Evolutionary conservation across 1,140 invertebrate species (phyloP).

Genomic region (Halyomorpha halys): DNA sequence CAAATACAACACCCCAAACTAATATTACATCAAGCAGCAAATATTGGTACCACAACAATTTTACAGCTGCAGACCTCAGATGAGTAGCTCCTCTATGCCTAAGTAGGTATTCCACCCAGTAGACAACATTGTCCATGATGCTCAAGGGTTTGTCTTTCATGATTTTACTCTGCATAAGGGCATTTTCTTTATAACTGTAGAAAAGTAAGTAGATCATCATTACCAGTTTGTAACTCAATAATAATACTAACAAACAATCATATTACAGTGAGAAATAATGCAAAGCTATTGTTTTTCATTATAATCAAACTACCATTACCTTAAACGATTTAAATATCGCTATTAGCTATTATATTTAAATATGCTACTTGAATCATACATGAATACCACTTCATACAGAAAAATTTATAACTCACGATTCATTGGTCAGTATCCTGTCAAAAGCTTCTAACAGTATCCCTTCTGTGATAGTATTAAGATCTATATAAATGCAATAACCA

Average conservation of each 20-base stretch:
- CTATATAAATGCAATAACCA: slow-evolving; percentile 30
- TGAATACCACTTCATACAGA: no score
- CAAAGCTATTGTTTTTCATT: no score
- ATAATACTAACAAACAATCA: no score
- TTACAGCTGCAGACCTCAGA: slow-evolving; percentile 35
- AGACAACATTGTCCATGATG: slow-evolving; percentile 44
- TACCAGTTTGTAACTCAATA: no score
- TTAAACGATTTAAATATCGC: no score
- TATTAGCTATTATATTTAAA: no score
- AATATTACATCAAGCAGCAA: slow-evolving; percentile 45
- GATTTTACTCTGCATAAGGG: slow-evolving; percentile 18
- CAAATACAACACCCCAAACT: no score
- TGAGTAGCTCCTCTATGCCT: slow-evolving; percentile 39
- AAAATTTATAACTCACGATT: background rate
- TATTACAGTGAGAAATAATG: no score
- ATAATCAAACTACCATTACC: no score
- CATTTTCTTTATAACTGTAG: slow-evolving; percentile 19
- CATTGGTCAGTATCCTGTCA: background rate
- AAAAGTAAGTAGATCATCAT: no score
- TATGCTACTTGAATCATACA: no score
- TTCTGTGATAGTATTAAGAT: slow-evolving; percentile 25
- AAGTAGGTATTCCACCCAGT: slow-evolving; percentile 50
- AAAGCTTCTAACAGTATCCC: slow-evolving; percentile 27
- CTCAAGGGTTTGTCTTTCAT: slow-evolving; percentile 45
- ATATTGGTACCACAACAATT: slow-evolving; percentile 47